These are phyloP conservation scores for Pardalotus punctatus DNA, from an alignment of 2,113 vertebrate genomes.

Conservation along the genomic window DNA sequence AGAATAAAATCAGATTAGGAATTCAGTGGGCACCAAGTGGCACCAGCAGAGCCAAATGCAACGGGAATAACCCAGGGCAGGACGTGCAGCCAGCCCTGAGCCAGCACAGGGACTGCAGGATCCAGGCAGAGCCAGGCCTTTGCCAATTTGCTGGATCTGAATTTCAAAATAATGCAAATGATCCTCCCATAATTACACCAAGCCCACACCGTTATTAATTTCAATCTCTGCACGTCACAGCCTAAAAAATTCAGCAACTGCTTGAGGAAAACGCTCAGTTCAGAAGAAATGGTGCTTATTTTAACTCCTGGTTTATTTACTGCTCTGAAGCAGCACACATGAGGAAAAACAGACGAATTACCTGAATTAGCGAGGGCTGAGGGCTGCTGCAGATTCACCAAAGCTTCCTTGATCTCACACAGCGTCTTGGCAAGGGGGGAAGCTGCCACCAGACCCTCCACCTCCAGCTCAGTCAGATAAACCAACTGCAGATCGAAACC, in stretches of 20 bases:
- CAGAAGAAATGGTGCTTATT: neutral
- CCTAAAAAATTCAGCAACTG: neutral
- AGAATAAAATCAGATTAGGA: neutral
- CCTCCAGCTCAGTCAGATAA: conserved; percentile 71
- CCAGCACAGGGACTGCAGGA: neutral
- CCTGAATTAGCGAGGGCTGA: neutral
- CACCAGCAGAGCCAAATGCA: neutral
- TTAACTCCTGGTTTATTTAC: neutral
- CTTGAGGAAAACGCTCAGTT: neutral
- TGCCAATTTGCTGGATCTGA: neutral
- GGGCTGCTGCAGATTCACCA: conserved; percentile 48
- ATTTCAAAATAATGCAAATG: neutral
- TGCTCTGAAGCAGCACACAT: neutral
- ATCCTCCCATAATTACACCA: neutral
- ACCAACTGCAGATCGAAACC: neutral
- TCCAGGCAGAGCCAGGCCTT: neutral
- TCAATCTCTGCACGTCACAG: neutral
- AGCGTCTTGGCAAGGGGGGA: conserved; percentile 80
- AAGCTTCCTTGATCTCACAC: conserved; percentile 75
- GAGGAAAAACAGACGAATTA: neutral
- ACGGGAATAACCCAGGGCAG: accelerated
- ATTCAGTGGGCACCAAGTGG: neutral
- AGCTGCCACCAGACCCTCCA: conserved; percentile 72
- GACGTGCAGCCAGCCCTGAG: neutral
- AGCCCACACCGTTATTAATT: neutral